Conservation (phyloP, 2,113 vertebrate species). For the Gopherus flavomarginatus region DNA sequence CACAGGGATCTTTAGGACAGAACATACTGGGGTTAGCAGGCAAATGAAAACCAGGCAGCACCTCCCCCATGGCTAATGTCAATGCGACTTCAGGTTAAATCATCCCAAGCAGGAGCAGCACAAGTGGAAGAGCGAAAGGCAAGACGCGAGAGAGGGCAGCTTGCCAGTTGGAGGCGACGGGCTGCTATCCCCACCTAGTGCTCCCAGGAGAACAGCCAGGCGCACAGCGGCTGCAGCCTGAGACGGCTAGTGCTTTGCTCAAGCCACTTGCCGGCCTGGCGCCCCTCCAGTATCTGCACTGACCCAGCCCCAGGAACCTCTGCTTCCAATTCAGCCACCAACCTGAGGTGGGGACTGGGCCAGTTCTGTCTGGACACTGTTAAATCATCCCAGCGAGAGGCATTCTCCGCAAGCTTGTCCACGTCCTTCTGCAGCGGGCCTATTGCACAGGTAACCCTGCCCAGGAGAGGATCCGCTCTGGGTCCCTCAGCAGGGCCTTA, state of each 20-base stretch:
- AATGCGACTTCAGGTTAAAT: not conserved
- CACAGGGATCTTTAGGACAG: not conserved
- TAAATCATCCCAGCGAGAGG: fast-evolving
- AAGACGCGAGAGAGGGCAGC: fast-evolving
- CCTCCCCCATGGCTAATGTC: fast-evolving
- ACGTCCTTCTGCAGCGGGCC: not conserved
- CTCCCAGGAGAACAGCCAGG: not conserved
- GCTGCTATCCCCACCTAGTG: conserved; percentile 55
- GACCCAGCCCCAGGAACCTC: not conserved
- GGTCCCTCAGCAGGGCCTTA: not conserved
- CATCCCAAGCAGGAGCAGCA: fast-evolving
- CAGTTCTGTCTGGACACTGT: not conserved
- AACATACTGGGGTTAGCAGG: fast-evolving
- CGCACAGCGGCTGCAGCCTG: not conserved
- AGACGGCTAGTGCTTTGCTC: not conserved
- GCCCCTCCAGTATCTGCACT: not conserved
- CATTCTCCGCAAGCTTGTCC: not conserved
- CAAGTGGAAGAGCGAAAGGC: fast-evolving
- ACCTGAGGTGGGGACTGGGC: not conserved
- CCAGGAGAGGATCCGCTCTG: not conserved
- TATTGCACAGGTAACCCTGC: not conserved
- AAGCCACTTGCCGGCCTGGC: not conserved
- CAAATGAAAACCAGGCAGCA: fast-evolving
- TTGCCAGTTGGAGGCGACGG: not conserved
- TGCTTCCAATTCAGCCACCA: not conserved